Evolutionary conservation across 2,888 invertebrate genomes (phyloP).

Genomic region (Slavum lentiscoides): DNA sequence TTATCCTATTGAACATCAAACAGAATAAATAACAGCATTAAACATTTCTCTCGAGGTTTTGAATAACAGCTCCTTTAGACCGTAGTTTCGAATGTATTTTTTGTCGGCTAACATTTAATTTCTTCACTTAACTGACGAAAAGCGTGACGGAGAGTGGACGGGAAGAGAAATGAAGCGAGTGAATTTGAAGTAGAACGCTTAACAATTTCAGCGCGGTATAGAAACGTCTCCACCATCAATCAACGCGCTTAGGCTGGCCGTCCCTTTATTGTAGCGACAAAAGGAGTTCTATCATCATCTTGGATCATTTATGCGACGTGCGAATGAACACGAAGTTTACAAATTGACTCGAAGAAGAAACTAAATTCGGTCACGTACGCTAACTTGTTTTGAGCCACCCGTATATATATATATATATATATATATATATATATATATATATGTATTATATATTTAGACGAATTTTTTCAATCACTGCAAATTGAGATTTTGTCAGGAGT

Average conservation of each 20-base stretch:
- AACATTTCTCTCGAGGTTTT: constrained; percentile 9
- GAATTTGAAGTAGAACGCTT: constrained; percentile 8
- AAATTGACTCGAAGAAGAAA: constrained; percentile 29
- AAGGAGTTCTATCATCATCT: constrained; percentile 41
- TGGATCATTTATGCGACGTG: constrained; percentile 28
- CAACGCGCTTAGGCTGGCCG: constrained; percentile 16
- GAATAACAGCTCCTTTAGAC: neutral
- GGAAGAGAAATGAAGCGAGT: neutral
- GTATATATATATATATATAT: too few species aligned
- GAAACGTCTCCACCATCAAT: constrained; percentile 42
- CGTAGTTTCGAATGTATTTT: neutral
- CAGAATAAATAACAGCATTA: neutral
- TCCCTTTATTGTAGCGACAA: constrained; percentile 23
- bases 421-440: too few species aligned
- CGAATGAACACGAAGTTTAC: constrained; percentile 36
- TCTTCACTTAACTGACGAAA: constrained; percentile 12
- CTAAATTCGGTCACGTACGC: neutral
- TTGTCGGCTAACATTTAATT: neutral
- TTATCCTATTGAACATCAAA: constrained; percentile 10
- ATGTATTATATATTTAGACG: neutral
- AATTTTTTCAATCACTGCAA: neutral
- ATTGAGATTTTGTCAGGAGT: too few species aligned
- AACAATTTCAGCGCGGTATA: constrained; percentile 27
- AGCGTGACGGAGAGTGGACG: neutral
- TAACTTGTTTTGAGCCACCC: neutral